Percentiles rank a stretch among this genome's conserved stretches.
phyloP scores from a whole-genome alignment of 2,113 vertebrate species.

The rabbit (Oryctolagus cuniculus) region DNA sequence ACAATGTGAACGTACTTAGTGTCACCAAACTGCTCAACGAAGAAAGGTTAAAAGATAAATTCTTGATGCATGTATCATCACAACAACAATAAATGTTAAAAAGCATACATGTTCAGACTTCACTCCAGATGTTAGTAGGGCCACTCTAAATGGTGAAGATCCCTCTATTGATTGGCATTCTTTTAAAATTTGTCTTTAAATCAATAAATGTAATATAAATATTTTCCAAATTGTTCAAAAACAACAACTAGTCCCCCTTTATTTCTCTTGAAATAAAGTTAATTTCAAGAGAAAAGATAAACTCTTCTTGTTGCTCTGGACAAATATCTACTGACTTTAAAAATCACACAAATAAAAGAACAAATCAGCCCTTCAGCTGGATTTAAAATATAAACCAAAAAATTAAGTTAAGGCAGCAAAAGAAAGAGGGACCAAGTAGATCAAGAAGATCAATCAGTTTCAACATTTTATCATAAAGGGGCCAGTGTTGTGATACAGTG shows the following conservation, averaged over 20 bases:
- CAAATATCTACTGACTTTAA: slow-evolving; percentile 32
- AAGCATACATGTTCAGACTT: slow-evolving; percentile 11
- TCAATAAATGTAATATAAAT: slow-evolving; percentile 18
- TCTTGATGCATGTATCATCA: neutral
- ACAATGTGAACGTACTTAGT: neutral
- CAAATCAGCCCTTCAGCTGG: slow-evolving; percentile 31
- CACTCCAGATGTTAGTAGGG: neutral
- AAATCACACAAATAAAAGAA: slow-evolving; percentile 12
- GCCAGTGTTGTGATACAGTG: no score
- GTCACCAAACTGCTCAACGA: neutral
- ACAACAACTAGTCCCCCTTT: slow-evolving; percentile 4
- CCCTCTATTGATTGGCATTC: neutral
- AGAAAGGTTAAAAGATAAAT: neutral
- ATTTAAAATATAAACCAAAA: slow-evolving; percentile 45
- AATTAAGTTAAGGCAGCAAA: slow-evolving; percentile 29
- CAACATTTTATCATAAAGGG: neutral
- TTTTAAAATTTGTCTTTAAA: slow-evolving; percentile 31
- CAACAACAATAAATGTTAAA: slow-evolving; percentile 23
- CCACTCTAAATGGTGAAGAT: neutral
- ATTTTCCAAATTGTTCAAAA: slow-evolving; percentile 47
- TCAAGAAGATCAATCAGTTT: slow-evolving; percentile 46
- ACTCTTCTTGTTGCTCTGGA: neutral
- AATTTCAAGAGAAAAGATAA: slow-evolving; percentile 42
- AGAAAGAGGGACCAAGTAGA: neutral
- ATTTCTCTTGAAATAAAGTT: slow-evolving; percentile 23